Conservation (phyloP, 2,888 invertebrate genomes). For the Apodemia mormo region DNA sequence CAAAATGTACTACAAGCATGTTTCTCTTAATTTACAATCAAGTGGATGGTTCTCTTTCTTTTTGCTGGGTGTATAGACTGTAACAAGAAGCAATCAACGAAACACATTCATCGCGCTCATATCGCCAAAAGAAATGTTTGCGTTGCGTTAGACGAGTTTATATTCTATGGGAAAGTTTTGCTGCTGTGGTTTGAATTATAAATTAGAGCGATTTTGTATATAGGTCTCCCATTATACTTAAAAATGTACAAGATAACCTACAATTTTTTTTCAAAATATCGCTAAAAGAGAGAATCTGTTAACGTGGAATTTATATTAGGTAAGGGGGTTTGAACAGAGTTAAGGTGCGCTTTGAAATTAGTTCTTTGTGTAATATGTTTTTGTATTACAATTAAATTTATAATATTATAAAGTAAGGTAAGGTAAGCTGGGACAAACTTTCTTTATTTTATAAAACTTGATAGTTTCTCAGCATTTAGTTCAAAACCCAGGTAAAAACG, state of each 20-base stretch:
- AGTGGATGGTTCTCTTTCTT: not conserved
- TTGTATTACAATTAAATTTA: too few species aligned
- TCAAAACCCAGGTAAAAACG: too few species aligned
- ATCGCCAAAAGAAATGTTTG: conserved; percentile 40
- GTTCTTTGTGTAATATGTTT: too few species aligned
- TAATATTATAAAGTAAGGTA: too few species aligned
- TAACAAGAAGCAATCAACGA: conserved; percentile 7
- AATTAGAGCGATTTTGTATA: not conserved
- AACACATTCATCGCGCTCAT: conserved; percentile 24
- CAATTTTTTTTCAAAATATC: too few species aligned
- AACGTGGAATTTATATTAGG: too few species aligned
- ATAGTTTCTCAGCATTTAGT: too few species aligned
- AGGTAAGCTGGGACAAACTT: too few species aligned
- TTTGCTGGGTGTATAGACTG: not conserved
- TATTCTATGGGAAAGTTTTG: conserved; percentile 42
- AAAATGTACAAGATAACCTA: not conserved
- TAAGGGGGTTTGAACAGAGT: too few species aligned
- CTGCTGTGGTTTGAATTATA: conserved; percentile 28
- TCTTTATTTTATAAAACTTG: too few species aligned
- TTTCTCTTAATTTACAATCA: not conserved
- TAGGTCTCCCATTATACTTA: not conserved
- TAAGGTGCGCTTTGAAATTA: too few species aligned
- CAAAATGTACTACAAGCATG: not conserved
- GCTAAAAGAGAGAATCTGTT: not conserved
- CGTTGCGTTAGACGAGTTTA: conserved; percentile 29